Percentiles rank a stretch among this genome's conserved stretches.
These are phyloP conservation scores for Paraescarpia echinospica DNA, from an alignment of 1,140 invertebrate species.

Conservation along the genomic window DNA sequence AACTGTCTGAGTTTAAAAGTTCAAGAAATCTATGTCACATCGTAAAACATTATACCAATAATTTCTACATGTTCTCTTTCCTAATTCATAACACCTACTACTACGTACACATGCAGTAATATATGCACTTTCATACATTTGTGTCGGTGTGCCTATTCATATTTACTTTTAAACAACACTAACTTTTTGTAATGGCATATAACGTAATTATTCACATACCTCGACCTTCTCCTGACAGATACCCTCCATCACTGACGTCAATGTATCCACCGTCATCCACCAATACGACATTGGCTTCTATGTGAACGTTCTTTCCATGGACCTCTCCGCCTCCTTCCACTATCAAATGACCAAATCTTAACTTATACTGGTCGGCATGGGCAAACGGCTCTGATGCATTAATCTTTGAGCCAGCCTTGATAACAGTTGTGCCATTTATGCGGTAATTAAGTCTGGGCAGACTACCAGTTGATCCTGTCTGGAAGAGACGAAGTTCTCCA, in stretches of 20 bases:
- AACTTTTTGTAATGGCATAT: too few relatives aligned
- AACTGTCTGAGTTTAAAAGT: too few relatives aligned
- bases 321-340: conserved; percentile 45
- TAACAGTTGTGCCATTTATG: conserved; percentile 40
- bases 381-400: conserved; percentile 43
- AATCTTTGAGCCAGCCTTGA: conserved; percentile 42
- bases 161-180: too few relatives aligned
- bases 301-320: conserved; percentile 39
- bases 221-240: conserved; percentile 34
- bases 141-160: too few relatives aligned
- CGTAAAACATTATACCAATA: not conserved
- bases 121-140: too few relatives aligned
- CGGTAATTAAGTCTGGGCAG: conserved; percentile 36
- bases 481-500: conserved; percentile 37
- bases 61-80: not conserved
- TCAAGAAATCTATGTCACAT: not conserved
- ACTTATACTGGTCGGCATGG: conserved; percentile 34
- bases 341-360: conserved; percentile 37
- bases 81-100: too few relatives aligned
- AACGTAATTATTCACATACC: conserved; percentile 31
- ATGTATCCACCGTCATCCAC: conserved; percentile 46
- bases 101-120: too few relatives aligned
- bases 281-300: conserved; percentile 37
- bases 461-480: conserved; percentile 41
- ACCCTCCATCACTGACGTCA: conserved; percentile 44